phyloP scores from a whole-genome alignment of 2,888 invertebrate species.

The Ommatoiulus sabulosus region DNA sequence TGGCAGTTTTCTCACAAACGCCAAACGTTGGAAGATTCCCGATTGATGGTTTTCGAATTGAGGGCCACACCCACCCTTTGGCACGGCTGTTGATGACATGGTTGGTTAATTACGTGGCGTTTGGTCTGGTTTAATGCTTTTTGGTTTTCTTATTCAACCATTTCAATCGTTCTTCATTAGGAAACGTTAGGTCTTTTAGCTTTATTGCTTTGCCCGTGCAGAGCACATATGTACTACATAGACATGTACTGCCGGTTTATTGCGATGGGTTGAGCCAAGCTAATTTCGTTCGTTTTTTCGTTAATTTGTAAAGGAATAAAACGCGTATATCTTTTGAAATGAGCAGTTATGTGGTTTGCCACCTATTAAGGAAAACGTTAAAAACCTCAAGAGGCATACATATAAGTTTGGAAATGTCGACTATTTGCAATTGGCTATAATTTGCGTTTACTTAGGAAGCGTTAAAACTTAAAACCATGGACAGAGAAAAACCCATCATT shows the following conservation, averaged over 20 bases:
- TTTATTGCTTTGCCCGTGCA: not conserved
- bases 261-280: slow-evolving; percentile 3
- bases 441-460: too few species aligned
- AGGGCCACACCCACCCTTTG: slow-evolving; percentile 15
- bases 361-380: not conserved
- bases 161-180: slow-evolving; percentile 35
- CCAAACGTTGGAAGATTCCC: not conserved
- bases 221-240: not conserved
- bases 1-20: not conserved
- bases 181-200: not conserved
- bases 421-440: not conserved
- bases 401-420: not conserved
- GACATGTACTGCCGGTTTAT: not conserved
- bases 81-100: not conserved
- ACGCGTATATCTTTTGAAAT: not conserved
- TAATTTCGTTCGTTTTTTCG: not conserved
- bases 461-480: too few species aligned
- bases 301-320: slow-evolving; percentile 40
- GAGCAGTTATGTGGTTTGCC: not conserved
- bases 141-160: slow-evolving; percentile 29
- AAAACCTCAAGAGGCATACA: not conserved
- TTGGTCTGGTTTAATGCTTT: not conserved
- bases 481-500: too few species aligned
- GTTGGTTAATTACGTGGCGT: slow-evolving; percentile 16
- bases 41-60: slow-evolving; percentile 1